Percentiles rank a stretch among this genome's conserved stretches.
Evolutionary conservation across 2,888 invertebrate genomes (phyloP).

Genomic region (Spodoptera littoralis): DNA sequence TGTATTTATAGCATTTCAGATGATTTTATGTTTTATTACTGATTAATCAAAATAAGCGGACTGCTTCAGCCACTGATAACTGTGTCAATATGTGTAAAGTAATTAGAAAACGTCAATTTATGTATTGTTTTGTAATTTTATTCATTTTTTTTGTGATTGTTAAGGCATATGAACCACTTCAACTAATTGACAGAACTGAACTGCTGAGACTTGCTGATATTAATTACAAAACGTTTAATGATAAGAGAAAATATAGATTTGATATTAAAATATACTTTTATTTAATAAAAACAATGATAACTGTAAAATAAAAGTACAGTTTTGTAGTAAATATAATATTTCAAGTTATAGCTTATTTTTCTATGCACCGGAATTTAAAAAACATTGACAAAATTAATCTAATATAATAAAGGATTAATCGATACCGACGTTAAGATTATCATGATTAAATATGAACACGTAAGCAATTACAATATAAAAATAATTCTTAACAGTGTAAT

Average conservation of each 20-base stretch:
- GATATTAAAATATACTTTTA: slow-evolving; percentile 67
- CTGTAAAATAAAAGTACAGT: slow-evolving; percentile 47
- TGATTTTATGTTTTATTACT: slow-evolving; percentile 8
- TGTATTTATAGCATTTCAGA: slow-evolving; percentile 18
- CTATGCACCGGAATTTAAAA: slow-evolving; percentile 71
- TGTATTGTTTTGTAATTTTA: slow-evolving; percentile 13
- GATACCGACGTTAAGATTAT: slow-evolving; percentile 45
- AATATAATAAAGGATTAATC: slow-evolving; percentile 42
- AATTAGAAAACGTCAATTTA: not conserved
- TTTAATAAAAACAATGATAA: slow-evolving; percentile 61
- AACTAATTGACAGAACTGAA: slow-evolving; percentile 49
- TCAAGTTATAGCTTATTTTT: slow-evolving; percentile 67
- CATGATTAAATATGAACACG: slow-evolving; percentile 51
- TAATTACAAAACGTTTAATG: slow-evolving; percentile 49
- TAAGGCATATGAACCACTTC: slow-evolving; percentile 59
- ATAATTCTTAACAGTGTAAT: slow-evolving; percentile 50
- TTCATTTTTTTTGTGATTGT: slow-evolving; percentile 24
- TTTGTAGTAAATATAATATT: slow-evolving; percentile 66
- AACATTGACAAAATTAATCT: slow-evolving; percentile 56
- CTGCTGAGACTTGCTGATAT: slow-evolving; percentile 39
- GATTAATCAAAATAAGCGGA: slow-evolving; percentile 15
- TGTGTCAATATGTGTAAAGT: not conserved
- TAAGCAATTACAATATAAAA: slow-evolving; percentile 56
- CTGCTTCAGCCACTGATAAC: slow-evolving; percentile 15
- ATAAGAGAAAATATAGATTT: slow-evolving; percentile 67